Evolutionary conservation across 2,113 vertebrate species (phyloP).

Genomic region (Parus major): DNA sequence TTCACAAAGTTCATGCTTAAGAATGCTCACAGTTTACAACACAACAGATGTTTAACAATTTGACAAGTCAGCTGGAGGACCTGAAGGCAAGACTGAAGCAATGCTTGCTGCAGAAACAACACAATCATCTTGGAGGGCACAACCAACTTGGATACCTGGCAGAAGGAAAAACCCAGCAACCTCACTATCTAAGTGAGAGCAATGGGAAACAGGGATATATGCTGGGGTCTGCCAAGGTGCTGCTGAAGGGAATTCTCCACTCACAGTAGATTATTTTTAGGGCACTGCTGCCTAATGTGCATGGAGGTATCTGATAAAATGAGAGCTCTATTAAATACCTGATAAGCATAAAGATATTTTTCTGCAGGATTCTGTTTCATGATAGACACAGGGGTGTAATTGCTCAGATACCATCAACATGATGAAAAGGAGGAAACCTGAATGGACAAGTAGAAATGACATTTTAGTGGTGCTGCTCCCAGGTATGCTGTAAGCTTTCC

Average conservation of each 20-base stretch:
- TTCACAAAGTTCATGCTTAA: neutral
- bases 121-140: neutral
- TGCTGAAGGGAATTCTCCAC: neutral
- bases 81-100: neutral
- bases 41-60: neutral
- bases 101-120: neutral
- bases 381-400: neutral
- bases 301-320: neutral
- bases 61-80: neutral
- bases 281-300: neutral
- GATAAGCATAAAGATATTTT: neutral
- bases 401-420: neutral
- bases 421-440: neutral
- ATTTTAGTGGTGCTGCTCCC: neutral
- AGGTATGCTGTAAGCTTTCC: neutral
- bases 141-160: neutral
- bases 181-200: neutral
- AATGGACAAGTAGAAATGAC: neutral
- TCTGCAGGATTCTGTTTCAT: neutral
- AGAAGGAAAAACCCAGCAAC: neutral
- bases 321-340: neutral
- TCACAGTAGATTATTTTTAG: neutral
- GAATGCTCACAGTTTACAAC: neutral
- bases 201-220: neutral
- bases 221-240: neutral